Evolutionary conservation across 2,797 vertebrate genomes (phyloP).

Genomic region (Manis javanica): DNA sequence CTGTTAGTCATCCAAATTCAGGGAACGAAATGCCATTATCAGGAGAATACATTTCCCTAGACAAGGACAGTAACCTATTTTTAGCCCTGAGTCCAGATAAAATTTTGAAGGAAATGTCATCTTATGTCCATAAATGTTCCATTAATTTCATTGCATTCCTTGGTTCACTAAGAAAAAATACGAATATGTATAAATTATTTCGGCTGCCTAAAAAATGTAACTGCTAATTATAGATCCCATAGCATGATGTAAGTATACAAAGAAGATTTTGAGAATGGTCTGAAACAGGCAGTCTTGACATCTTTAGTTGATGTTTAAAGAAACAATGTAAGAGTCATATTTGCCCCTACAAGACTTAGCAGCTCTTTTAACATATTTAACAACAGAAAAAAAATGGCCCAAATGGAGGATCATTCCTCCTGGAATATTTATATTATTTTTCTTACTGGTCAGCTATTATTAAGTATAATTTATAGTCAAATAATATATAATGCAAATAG

Average conservation of each 20-base stretch:
- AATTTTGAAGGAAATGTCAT: constrained; percentile 27
- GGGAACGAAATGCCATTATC: background rate
- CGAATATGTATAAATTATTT: background rate
- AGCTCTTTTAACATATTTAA: background rate
- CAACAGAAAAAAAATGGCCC: background rate
- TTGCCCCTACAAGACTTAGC: background rate
- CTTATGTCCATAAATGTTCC: background rate
- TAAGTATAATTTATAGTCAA: background rate
- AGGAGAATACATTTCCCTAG: background rate
- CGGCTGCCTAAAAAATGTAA: background rate
- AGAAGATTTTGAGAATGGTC: background rate
- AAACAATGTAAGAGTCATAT: background rate
- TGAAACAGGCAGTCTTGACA: background rate
- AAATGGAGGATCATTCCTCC: background rate
- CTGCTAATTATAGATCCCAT: constrained; percentile 27
- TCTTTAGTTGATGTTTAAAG: background rate
- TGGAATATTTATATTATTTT: background rate
- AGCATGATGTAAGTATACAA: background rate
- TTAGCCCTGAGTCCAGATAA: background rate
- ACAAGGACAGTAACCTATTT: background rate
- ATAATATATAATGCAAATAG: background rate
- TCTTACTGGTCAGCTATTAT: background rate
- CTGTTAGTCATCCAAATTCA: background rate
- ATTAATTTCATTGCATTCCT: background rate
- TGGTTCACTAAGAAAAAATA: background rate